Evolutionary conservation across 2,797 vertebrate genomes (phyloP).

Genomic region (Notamacropus eugenii): DNA sequence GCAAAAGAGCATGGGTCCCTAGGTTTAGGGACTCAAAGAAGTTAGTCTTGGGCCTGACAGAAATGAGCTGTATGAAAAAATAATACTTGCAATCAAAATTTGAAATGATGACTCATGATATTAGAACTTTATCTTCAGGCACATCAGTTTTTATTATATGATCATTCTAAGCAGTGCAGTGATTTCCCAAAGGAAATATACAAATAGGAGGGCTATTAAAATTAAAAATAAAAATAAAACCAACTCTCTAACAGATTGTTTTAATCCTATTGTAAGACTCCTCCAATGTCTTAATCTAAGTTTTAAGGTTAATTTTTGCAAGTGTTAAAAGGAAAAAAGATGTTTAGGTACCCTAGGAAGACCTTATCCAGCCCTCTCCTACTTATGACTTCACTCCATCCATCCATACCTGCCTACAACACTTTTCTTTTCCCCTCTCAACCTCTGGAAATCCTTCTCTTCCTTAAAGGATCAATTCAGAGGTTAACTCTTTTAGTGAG

Average conservation of each 20-base stretch:
- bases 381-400: neutral
- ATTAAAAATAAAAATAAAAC: neutral
- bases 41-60: constrained; percentile 1
- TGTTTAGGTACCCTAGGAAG: neutral
- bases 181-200: neutral
- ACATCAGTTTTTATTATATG: constrained; percentile 51
- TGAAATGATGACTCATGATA: neutral
- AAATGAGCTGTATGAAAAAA: constrained; percentile 38
- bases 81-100: constrained; percentile 32
- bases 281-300: constrained; percentile 68
- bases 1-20: neutral
- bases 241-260: constrained; percentile 66
- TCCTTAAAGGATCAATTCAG: neutral
- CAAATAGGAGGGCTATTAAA: neutral
- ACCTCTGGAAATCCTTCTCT: neutral
- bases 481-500: neutral
- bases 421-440: neutral
- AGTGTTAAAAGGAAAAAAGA: constrained; percentile 72
- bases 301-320: constrained; percentile 75
- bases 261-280: constrained; percentile 71
- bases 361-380: neutral
- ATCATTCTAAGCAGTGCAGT: constrained; percentile 54
- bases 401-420: neutral
- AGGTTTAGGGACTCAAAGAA: constrained; percentile 5
- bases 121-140: neutral